These are phyloP conservation scores for Hippocampus comes DNA, from an alignment of 2,113 vertebrate genomes.

Conservation along the genomic window DNA sequence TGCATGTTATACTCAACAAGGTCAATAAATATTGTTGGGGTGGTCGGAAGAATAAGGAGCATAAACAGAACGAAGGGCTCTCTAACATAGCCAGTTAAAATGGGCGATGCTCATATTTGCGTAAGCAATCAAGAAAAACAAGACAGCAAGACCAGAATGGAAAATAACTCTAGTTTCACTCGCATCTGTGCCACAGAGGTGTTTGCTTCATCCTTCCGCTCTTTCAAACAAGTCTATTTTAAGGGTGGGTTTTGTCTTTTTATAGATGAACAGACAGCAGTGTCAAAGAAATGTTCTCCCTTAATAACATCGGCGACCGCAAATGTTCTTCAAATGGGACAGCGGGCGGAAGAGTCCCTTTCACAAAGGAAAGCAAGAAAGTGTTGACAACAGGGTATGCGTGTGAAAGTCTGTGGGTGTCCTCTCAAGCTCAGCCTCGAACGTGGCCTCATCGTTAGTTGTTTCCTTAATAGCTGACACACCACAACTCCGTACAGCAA, in stretches of 20 bases:
- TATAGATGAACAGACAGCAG: constrained; percentile 63
- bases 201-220: constrained; percentile 70
- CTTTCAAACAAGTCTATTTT: constrained; percentile 72
- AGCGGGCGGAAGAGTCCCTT: constrained; percentile 54
- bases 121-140: constrained; percentile 35
- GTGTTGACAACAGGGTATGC: constrained; percentile 59
- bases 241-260: constrained; percentile 60
- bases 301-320: constrained; percentile 68
- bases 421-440: constrained; percentile 31
- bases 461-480: constrained; percentile 52
- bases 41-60: background rate
- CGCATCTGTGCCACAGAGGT: constrained; percentile 62
- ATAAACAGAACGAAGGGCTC: background rate
- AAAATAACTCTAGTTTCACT: constrained; percentile 69
- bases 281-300: constrained; percentile 69
- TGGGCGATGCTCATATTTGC: constrained; percentile 10
- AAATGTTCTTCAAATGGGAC: constrained; percentile 69
- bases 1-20: background rate
- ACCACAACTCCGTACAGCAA: constrained; percentile 57
- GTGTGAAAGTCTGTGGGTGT: constrained; percentile 30
- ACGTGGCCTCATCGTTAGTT: constrained; percentile 47
- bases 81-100: background rate
- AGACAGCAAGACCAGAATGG: constrained; percentile 53
- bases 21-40: background rate
- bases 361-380: constrained; percentile 46